Base-by-base conservation (phyloP, 2,888 invertebrate genomes). In the Heliconius cydno region DNA sequence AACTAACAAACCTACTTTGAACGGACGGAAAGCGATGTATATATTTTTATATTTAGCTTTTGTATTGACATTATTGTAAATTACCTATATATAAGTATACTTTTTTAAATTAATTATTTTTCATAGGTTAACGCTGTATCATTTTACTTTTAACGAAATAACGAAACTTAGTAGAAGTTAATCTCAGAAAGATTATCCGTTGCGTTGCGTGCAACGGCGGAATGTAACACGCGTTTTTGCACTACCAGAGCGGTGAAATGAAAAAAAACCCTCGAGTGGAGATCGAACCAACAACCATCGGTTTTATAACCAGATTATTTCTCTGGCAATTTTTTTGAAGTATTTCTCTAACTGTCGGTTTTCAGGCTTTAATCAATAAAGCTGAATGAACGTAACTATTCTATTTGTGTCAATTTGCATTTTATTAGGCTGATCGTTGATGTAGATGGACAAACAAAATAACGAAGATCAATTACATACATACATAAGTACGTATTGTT, bases 381-480 rank as follows among this genome's bases (percentile, higher is more conserved):
- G 22, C 7, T 66, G 38, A 74, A 74, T 78, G 77, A 72, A 75
- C 70, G 60, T 73, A 57, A 66, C 30, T 52, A 73, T 76, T 75
- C 46, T 60, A 77, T 80, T 77, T 73, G 75, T 81, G 78, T 76
- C 78, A 70, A 77, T 80, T 81, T 80, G 73, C 76, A 76, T 73
- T 80, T 80, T 81, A 81, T 80, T 80, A 74, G 78, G 74, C 76
- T 76, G 76, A 79, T 81, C 76, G 76, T 77, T 78, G 63, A 72
- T 63, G 75, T 73, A 77, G 76, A 80, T 80, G 72, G 71, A 66
- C 75, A 75, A 75, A 75, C 79, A 83, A 82, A 82, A 82, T 81
- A 81, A 82, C 82, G 76, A 83, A 83, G 82, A 79, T 83, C 82
- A 83, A 83, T 78, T 81, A 65, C 79, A 66, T 80, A 63, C 28